phyloP scores from a whole-genome alignment of 2,113 vertebrate species.

The Elanoides forficatus region DNA sequence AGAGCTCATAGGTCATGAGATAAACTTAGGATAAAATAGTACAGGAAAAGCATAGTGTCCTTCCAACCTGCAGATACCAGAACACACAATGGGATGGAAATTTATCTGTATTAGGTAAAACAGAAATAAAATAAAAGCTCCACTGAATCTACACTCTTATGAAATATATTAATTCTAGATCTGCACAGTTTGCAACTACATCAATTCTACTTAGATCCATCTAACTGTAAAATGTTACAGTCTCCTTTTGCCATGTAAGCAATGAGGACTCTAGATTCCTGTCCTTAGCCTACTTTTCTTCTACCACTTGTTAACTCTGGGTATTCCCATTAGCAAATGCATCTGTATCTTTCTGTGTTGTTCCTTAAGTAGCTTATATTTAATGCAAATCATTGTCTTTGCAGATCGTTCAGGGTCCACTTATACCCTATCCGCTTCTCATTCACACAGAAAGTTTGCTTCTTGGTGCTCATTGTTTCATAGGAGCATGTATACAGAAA shows the following conservation, averaged over 20 bases:
- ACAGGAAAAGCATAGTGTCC: neutral
- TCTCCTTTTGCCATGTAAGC: neutral
- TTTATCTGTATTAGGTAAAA: neutral
- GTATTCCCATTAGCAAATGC: neutral
- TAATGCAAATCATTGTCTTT: neutral
- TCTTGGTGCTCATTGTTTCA: neutral
- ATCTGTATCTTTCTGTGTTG: neutral
- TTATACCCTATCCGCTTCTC: neutral
- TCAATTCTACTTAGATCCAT: neutral
- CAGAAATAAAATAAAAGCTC: neutral
- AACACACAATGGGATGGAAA: neutral
- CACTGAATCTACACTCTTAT: neutral
- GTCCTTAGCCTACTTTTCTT: neutral
- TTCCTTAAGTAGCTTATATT: neutral
- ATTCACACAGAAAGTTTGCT: neutral
- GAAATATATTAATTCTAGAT: neutral
- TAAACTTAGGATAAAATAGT: neutral
- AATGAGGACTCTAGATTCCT: neutral
- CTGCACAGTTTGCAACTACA: neutral
- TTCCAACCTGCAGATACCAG: neutral
- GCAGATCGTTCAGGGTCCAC: neutral
- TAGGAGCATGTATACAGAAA: neutral
- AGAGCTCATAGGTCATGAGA: constrained; percentile 41
- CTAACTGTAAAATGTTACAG: neutral
- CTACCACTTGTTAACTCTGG: neutral